Conservation (phyloP, 2,113 vertebrate genomes). For the Cathartes aura region DNA sequence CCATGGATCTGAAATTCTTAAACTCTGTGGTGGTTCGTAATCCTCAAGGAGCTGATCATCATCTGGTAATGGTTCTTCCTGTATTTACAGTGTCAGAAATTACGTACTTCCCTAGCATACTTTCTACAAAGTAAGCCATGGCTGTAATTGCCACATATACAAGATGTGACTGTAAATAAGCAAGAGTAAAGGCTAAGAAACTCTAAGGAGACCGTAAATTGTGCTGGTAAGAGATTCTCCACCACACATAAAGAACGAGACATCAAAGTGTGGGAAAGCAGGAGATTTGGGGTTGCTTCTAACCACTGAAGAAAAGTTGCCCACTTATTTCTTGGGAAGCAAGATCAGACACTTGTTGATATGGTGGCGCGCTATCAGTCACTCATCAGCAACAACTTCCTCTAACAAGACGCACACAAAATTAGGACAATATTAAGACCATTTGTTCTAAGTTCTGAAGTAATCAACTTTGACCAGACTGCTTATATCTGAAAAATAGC, state of each 20-base stretch:
- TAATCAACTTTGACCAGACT: background rate
- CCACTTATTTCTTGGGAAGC: background rate
- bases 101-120: background rate
- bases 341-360: background rate
- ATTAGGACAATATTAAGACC: background rate
- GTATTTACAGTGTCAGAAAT: background rate
- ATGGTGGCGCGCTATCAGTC: background rate
- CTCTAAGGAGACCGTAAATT: background rate
- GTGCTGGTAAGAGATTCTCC: background rate
- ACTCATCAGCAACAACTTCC: background rate
- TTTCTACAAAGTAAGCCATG: background rate
- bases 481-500: background rate
- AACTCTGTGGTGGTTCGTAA: background rate
- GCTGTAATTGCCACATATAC: background rate
- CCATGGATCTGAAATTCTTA: background rate
- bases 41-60: background rate
- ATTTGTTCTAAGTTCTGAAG: background rate
- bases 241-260: background rate
- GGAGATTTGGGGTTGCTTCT: background rate
- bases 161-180: background rate
- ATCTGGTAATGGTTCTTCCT: background rate
- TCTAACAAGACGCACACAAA: background rate
- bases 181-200: background rate
- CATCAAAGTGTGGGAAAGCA: background rate
- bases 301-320: background rate